phyloP scores from a whole-genome alignment of 2,113 vertebrate species.

The Atlantisia rogersi region DNA sequence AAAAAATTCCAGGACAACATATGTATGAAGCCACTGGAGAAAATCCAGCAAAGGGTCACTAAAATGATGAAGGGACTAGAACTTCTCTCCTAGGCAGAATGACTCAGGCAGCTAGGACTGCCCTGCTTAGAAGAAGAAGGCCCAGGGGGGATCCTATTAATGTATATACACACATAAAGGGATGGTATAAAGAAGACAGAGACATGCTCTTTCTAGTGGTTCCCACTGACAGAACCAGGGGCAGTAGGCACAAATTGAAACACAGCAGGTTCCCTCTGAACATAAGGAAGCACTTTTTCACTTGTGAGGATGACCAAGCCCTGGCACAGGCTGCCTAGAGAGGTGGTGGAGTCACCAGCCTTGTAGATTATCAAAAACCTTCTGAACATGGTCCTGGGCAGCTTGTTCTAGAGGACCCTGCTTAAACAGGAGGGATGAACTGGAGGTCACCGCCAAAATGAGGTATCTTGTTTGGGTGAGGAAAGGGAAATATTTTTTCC shows the following conservation, averaged over 20 bases:
- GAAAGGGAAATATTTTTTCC: neutral
- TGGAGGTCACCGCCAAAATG: neutral
- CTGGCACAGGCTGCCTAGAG: neutral
- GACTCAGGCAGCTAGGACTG: neutral
- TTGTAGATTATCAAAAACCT: neutral
- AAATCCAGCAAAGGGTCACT: neutral
- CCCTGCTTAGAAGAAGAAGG: neutral
- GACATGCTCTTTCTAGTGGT: neutral
- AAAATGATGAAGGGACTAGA: neutral
- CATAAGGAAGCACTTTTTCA: neutral
- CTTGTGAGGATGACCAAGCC: neutral
- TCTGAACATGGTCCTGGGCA: neutral
- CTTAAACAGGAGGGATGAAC: neutral
- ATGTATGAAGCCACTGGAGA: neutral
- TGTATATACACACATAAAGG: neutral
- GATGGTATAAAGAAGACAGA: neutral
- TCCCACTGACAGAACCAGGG: neutral
- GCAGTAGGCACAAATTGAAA: neutral
- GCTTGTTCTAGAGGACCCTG: neutral
- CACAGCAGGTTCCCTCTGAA: neutral
- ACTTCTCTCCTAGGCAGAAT: neutral
- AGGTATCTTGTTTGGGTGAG: neutral
- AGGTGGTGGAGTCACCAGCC: neutral
- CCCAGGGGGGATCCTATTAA: fast-evolving
- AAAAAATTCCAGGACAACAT: neutral